Evolutionary conservation across 2,797 vertebrate genomes (phyloP), one percentile per base, ranked within the genome.

Genomic region (Phataginus tetradactyla): DNA sequence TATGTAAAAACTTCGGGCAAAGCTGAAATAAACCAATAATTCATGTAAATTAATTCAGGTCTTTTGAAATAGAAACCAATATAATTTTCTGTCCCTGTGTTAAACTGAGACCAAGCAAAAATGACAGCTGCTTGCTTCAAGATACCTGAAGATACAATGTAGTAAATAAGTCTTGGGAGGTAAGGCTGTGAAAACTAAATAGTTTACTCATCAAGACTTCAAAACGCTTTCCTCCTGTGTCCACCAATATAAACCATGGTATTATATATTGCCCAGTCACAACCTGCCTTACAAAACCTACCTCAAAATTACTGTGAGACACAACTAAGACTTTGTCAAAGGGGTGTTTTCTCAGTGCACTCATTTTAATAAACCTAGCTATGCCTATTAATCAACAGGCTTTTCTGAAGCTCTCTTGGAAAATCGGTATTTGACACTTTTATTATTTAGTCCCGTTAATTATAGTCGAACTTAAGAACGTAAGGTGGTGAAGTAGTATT

Each of bases 1-100:
- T 98, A 93, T 99, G 99, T 97, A 99, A 98, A 98, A 98, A 99
- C 98, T 99, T 99, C 18, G 99, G 99, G 94, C 98, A 99, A 91
- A 99, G 98, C 99, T 99, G 98, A 89, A 99, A 98, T 5, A 98
- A 97, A 98, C 1, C 91, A 97, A 97, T 55, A 66, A 96, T 96
- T 87, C 69, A 96, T 5, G 37, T 96, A 83, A 96, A 83, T 95
- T 97, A 95, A 90, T 91, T 92, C 61, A 95, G 53, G 37, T 69
- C 32, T 89, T 79, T 77, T 4, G 83, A n/a, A 87, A 96, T 1
- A 97, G 86, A 94, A 89, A 32, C 4, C n/a, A 94, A 85, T 68
- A 85, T 61, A 77, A 78, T 59, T 75, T 95, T 93, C 89, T 64
- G 45, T 71, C 55, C 51, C 81, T 39, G 10, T 49, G 5, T 49